Percentiles rank a stretch among this genome's conserved stretches.
Conservation (phyloP, 2,113 vertebrate genomes). For the Chaetodon trifascialis region DNA sequence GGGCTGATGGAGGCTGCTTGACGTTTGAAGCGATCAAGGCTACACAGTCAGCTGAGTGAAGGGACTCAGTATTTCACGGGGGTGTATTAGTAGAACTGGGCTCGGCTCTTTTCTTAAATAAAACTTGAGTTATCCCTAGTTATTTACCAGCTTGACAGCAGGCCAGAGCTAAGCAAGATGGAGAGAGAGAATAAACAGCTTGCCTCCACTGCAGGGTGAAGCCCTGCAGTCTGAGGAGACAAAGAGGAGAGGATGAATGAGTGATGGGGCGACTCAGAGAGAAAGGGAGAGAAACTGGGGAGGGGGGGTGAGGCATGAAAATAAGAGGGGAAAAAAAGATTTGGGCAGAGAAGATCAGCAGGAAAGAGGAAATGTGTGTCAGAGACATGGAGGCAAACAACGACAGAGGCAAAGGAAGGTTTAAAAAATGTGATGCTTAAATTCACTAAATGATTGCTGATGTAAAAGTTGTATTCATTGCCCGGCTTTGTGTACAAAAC, state of each 20-base stretch:
- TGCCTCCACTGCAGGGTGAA: conserved; percentile 63
- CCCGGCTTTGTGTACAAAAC: no score
- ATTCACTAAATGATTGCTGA: neutral
- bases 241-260: conserved; percentile 73
- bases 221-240: conserved; percentile 63
- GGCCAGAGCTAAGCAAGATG: conserved; percentile 75
- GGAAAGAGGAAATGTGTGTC: conserved; percentile 14
- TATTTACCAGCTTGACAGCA: conserved; percentile 70
- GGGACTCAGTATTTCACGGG: conserved; percentile 31
- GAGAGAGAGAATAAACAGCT: conserved; percentile 76
- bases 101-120: conserved; percentile 58
- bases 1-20: neutral
- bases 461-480: neutral
- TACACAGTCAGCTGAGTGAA: neutral
- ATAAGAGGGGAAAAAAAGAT: neutral
- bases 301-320: neutral
- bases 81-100: conserved; percentile 3
- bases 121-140: conserved; percentile 70
- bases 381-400: neutral
- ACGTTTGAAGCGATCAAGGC: neutral
- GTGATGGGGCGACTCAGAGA: conserved; percentile 35
- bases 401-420: conserved; percentile 6
- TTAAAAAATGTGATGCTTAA: neutral
- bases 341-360: conserved; percentile 13
- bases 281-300: conserved; percentile 11